Evolutionary conservation across 2,113 vertebrate species (phyloP).

Genomic region (Scatophagus argus): DNA sequence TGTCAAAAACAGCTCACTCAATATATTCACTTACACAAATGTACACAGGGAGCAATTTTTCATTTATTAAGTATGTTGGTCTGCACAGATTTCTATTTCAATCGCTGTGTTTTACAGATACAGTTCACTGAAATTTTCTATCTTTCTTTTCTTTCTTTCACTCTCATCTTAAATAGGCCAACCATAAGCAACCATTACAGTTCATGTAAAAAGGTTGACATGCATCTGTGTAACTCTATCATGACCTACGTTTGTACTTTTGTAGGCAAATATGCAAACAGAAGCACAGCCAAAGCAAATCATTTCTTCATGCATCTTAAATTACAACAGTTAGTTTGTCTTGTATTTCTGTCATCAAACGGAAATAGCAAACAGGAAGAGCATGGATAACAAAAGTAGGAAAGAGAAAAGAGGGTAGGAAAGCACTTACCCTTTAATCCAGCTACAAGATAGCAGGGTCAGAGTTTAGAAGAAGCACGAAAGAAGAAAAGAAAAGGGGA

Average conservation of each 20-base stretch:
- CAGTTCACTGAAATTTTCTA: no score
- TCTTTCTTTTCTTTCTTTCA: no score
- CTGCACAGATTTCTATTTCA: background rate
- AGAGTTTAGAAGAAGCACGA: constrained; percentile 89
- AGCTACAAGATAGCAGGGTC: constrained; percentile 90
- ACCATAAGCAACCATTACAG: background rate
- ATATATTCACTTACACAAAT: constrained; percentile 74
- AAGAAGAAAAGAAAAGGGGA: constrained; percentile 91
- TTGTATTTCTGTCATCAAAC: constrained; percentile 83
- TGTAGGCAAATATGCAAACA: constrained; percentile 88
- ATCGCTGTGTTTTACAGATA: background rate
- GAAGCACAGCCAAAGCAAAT: constrained; percentile 59
- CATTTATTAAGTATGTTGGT: background rate
- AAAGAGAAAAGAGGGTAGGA: constrained; percentile 81
- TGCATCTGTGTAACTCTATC: background rate
- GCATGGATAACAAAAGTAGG: constrained; percentile 73
- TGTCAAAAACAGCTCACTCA: constrained; percentile 76
- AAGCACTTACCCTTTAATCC: constrained; percentile 90
- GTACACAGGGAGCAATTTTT: constrained; percentile 1
- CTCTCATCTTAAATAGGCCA: background rate
- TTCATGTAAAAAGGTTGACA: background rate
- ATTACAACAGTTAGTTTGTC: constrained; percentile 85
- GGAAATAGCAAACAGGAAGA: constrained; percentile 86
- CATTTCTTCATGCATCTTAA: constrained; percentile 87
- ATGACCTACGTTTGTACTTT: background rate